Conservation (phyloP, 1,140 invertebrate species). For the Frieseomelitta varia region DNA sequence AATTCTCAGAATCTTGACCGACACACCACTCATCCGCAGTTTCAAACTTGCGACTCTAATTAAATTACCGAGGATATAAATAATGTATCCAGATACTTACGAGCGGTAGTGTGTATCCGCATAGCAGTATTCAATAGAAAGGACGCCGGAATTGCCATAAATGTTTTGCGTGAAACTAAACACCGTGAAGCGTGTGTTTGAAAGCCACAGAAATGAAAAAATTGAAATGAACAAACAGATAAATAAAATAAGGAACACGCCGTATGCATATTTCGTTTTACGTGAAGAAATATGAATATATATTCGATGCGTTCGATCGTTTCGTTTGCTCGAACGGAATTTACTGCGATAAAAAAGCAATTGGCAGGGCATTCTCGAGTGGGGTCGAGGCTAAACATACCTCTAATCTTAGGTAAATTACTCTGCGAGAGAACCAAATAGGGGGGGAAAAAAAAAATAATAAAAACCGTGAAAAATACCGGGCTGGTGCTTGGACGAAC, state of each 20-base stretch:
- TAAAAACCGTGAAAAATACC: not conserved
- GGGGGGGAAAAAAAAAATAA: no score
- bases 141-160: not conserved
- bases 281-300: not conserved
- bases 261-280: not conserved
- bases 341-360: constrained; percentile 15
- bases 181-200: no score
- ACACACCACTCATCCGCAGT: no score
- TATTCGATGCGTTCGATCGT: constrained; percentile 6
- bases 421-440: not conserved
- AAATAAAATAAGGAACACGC: no score
- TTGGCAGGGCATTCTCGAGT: constrained; percentile 54
- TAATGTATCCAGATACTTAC: no score
- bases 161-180: not conserved
- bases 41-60: no score
- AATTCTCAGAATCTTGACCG: no score
- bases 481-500: not conserved
- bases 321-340: constrained; percentile 24
- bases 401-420: constrained; percentile 38
- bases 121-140: not conserved
- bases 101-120: no score
- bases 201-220: no score
- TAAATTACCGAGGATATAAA: no score
- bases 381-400: constrained; percentile 58
- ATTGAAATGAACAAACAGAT: no score